Base-by-base conservation (phyloP, 1,140 invertebrate species). In the Rhagoletis pomonella region DNA sequence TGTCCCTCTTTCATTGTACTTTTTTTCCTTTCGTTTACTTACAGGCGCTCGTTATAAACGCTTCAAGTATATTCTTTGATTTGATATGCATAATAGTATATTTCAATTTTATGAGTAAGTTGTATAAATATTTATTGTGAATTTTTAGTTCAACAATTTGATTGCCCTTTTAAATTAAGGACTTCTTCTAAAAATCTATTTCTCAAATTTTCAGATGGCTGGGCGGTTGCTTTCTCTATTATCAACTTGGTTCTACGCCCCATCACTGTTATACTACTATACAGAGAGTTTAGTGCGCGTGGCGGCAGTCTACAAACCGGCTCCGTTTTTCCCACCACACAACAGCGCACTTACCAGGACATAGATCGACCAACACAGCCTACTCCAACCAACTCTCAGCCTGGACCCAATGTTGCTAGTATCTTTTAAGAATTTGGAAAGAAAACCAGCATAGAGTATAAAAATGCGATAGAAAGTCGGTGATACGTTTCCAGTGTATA, bases 261-360 rank as follows among this genome's bases (percentile, higher is more conserved):
- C 0, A 88, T 93, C 59, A 93, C 90, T 87, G 90, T 92, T 39
- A 88, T 91, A 14, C 67, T 93, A 62, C 89, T 93, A 39, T 93
- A 92, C 58, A 89, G 91, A 2, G 92, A 93, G 86, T 93, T 92
- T 77, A 91, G 90, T 58, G 88, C 91, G 6, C 90, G 92, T 14
- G 92, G 92, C 29, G 92, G 92, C 14, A 91, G 88, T 55, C 67
- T 93, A 17, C 90, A 90, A 85, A 89, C 89, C 19, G 91, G 90
- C 0, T 91, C 91, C 7, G 91, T 93, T 1, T 93, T 93, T 67
- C 92, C 92, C 10, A 90, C 91, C 14, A 92, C 88, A 47, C 90
- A 92, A 87, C 92, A 92, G 89, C 88, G 92, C 6, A 93, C 90
- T 89, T 93, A 93, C 81, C 91, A 93, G 89, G 92, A 93, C 85